Conservation (phyloP, 2,113 vertebrate species). For the Mesocricetus auratus region DNA sequence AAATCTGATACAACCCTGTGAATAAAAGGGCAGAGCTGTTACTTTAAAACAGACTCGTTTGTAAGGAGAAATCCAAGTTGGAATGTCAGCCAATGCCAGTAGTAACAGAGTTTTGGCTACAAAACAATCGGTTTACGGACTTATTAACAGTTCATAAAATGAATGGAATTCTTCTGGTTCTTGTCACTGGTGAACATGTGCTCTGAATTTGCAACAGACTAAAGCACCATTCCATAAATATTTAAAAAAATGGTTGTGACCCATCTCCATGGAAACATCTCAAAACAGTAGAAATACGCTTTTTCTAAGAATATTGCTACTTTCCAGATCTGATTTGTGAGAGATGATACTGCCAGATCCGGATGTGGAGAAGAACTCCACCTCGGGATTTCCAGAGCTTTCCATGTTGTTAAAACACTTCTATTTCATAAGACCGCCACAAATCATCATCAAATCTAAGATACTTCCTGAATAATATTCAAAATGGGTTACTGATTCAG, state of each 20-base stretch:
- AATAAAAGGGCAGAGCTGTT: constrained; percentile 63
- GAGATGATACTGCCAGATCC: neutral
- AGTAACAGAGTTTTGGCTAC: constrained; percentile 85
- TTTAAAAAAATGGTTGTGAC: constrained; percentile 86
- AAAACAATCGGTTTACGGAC: constrained; percentile 86
- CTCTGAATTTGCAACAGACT: constrained; percentile 85
- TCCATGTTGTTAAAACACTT: neutral
- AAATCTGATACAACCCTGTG: constrained; percentile 32
- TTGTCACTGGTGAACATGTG: constrained; percentile 86
- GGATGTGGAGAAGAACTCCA: neutral
- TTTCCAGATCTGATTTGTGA: constrained; percentile 66
- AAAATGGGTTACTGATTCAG: neutral
- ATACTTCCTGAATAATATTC: constrained; percentile 11
- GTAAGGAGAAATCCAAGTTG: constrained; percentile 80
- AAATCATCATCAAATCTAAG: neutral
- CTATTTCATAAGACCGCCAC: constrained; percentile 4
- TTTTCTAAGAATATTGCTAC: constrained; percentile 72
- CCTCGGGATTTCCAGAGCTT: constrained; percentile 17
- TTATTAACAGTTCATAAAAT: constrained; percentile 90
- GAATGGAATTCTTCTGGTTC: constrained; percentile 84
- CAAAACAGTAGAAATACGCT: constrained; percentile 76
- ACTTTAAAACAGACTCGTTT: constrained; percentile 75
- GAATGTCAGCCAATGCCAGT: constrained; percentile 83
- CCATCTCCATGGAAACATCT: constrained; percentile 81
- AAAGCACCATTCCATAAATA: constrained; percentile 84